Conservation (phyloP, 2,113 vertebrate species). For the Mesitornis unicolor region DNA sequence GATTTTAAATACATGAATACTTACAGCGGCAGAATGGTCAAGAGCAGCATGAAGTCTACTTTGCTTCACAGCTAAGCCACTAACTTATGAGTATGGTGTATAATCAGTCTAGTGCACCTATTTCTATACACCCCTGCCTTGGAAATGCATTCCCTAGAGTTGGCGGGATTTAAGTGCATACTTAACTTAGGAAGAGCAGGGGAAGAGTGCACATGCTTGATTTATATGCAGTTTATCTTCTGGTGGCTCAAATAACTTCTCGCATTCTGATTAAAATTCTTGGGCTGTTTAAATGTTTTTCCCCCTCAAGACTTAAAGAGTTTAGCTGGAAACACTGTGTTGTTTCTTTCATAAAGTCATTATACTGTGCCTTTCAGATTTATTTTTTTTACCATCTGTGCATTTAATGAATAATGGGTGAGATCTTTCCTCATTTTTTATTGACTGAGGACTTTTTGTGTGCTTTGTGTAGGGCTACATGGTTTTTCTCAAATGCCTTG, state of each 20-base stretch:
- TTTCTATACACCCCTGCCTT: not conserved
- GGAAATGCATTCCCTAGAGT: not conserved
- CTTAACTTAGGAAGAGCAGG: slow-evolving; percentile 11
- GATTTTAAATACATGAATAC: slow-evolving; percentile 62
- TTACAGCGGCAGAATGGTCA: slow-evolving; percentile 52
- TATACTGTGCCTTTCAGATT: not conserved
- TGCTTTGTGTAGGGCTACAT: not conserved
- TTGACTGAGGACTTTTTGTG: not conserved
- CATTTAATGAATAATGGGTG: not conserved
- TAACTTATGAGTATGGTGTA: slow-evolving; percentile 33
- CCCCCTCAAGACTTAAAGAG: not conserved
- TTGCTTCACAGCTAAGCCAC: slow-evolving; percentile 49
- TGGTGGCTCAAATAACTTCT: slow-evolving; percentile 44
- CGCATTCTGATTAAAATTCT: slow-evolving; percentile 6
- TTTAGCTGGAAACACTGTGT: not conserved
- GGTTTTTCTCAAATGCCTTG: not conserved
- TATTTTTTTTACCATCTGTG: not conserved
- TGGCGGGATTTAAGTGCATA: slow-evolving; percentile 26
- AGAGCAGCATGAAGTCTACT: slow-evolving; percentile 58
- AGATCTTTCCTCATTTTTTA: not conserved
- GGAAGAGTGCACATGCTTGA: not conserved
- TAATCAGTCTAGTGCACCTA: slow-evolving; percentile 47
- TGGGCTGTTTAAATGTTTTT: not conserved
- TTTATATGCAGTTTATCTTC: slow-evolving; percentile 41
- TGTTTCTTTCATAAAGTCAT: not conserved